Base-by-base conservation (phyloP, 2,113 vertebrate genomes). In the Phalacrocorax carbo region DNA sequence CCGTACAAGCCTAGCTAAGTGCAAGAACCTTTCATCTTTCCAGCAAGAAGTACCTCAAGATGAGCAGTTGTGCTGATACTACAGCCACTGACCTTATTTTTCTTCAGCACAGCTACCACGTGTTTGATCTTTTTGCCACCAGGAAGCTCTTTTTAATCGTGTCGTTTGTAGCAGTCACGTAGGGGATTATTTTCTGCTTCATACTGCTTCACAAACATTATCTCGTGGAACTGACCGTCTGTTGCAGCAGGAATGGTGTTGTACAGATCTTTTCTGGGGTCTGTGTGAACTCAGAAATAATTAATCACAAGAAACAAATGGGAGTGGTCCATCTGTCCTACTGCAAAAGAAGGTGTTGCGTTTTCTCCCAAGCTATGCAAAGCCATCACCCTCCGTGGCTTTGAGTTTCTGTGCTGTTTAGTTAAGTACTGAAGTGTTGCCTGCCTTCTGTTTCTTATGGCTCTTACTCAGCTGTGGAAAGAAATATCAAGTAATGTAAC, bases 381-480 rank as follows among this genome's bases (percentile, higher is more conserved):
- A 82, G 36, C 72, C 69, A 36, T 94, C 18, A 18, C n/a, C 15
- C 61, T 72, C 14, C 32, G 10, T 38, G 57, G 32, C 69, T 75
- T 71, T 11, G n/a, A 23, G 49, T 57, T 86, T 54, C 73, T 70
- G 34, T 72, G 49, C 62, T 76, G 20, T 61, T 38, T 48, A 66
- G 55, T 75, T 72, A 48, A 82, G 51, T 38, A 34, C 34, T 36
- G 4, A 30, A 82, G n/a, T 86, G 27, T 77, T 71, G 88, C 15
- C 0, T 96, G 94, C 94, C 87, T 92, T 42, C 75, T 78, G 34
- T 90, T 93, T 73, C 93, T 72, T 65, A 58, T 9, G 6, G 71
- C 64, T 93, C 66, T 76, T 79, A 46, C 82, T 96, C 84, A 84
- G 88, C 83, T 77, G 54, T 93, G 93, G 93, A 94, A 96, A 83